Evolutionary conservation across 1,140 invertebrate genomes (phyloP).

Genomic region (Trachymyrmex cornetzi): DNA sequence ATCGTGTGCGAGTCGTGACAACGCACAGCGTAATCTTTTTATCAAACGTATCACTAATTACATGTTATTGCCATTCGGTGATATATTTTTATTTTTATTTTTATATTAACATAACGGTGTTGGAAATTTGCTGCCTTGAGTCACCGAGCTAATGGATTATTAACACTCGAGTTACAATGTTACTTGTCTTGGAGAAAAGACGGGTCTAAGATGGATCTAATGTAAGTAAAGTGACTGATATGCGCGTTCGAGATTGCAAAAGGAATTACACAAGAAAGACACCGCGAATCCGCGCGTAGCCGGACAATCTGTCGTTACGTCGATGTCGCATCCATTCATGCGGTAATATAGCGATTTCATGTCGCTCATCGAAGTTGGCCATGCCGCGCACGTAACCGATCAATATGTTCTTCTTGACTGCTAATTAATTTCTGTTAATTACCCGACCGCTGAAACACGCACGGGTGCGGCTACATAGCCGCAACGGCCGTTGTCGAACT

Average conservation of each 20-base stretch:
- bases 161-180: conserved; percentile 8
- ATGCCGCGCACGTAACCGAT: conserved; percentile 77
- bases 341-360: conserved; percentile 49
- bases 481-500: conserved; percentile 7
- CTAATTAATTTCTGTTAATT: conserved; percentile 78
- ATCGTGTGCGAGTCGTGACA: conserved; percentile 14
- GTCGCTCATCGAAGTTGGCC: conserved; percentile 49
- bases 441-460: conserved; percentile 67
- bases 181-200: too few relatives aligned
- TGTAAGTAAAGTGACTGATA: background rate
- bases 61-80: background rate
- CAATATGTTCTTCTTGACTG: conserved; percentile 77
- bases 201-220: background rate
- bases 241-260: background rate
- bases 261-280: background rate
- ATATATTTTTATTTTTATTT: background rate
- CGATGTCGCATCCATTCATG: conserved; percentile 42
- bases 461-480: background rate
- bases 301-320: conserved; percentile 49
- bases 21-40: background rate
- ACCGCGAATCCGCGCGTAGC: conserved; percentile 7
- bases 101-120: background rate
- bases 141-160: conserved; percentile 13
- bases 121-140: conserved; percentile 3
- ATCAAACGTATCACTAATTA: background rate